phyloP scores from a whole-genome alignment of 2,113 vertebrate species.

The Okapia johnstoni region DNA sequence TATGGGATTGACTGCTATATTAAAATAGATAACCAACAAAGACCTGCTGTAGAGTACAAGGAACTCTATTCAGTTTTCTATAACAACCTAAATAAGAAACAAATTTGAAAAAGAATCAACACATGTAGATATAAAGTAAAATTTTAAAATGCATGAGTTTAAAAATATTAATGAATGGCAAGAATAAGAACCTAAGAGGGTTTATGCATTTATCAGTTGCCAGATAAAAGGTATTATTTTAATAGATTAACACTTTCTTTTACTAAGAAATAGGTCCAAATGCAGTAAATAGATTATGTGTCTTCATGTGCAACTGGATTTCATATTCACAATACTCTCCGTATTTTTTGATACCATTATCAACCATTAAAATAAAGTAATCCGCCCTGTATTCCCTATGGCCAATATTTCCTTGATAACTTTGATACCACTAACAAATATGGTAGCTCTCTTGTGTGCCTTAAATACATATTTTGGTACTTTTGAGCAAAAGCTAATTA shows the following conservation, averaged over 20 bases:
- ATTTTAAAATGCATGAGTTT: accelerated
- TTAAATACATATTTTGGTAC: constrained; percentile 11
- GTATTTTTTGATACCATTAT: constrained; percentile 56
- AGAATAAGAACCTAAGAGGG: not conserved
- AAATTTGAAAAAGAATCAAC: not conserved
- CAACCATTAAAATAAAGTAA: constrained; percentile 59
- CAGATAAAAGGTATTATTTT: not conserved
- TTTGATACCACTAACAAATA: constrained; percentile 58
- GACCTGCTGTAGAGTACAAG: not conserved
- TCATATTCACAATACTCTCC: constrained; percentile 40
- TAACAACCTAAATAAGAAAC: not conserved
- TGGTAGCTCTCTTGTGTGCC: constrained; percentile 16
- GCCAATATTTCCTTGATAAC: constrained; percentile 45
- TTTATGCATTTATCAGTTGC: not conserved
- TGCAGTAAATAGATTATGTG: not conserved
- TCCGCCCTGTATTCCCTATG: constrained; percentile 50
- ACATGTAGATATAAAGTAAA: not conserved
- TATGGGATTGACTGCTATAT: not conserved
- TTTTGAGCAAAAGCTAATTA: constrained; percentile 40
- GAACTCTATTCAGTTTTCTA: not conserved
- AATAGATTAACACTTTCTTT: not conserved
- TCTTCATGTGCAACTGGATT: not conserved
- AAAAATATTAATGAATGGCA: not conserved
- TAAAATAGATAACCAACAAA: not conserved
- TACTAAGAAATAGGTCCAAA: constrained; percentile 2